Evolutionary conservation across 92 coral and sea anemone species (phyloP).

Genomic region (Epizoanthus scotinus): DNA sequence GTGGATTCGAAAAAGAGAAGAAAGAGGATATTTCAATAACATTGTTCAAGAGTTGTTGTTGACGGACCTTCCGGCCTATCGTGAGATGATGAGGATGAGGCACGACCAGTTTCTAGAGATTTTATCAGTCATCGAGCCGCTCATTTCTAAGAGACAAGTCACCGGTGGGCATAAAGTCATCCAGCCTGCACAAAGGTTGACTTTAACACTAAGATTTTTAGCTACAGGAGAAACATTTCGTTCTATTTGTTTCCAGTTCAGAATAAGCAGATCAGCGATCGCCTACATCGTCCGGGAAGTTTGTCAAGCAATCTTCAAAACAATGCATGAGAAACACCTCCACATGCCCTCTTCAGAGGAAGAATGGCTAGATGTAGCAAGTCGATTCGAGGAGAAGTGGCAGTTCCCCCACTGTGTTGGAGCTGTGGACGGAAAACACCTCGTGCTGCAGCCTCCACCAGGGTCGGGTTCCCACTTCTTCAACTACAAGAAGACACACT

Average conservation of each 20-base stretch:
- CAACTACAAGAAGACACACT: conserved; percentile 22
- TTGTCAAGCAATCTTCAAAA: conserved; percentile 11
- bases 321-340: not conserved
- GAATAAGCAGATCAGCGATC: conserved; percentile 44
- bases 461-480: conserved; percentile 18
- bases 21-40: conserved; percentile 12
- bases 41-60: conserved; percentile 20
- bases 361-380: conserved; percentile 18
- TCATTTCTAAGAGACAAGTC: conserved; percentile 1
- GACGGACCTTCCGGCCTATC: conserved; percentile 3
- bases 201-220: conserved; percentile 41
- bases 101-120: conserved; percentile 3
- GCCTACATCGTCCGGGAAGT: conserved; percentile 45
- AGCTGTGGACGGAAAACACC: conserved; percentile 15
- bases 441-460: conserved; percentile 11
- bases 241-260: conserved; percentile 49
- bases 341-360: not conserved
- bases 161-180: conserved; percentile 30
- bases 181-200: conserved; percentile 7
- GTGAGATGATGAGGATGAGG: conserved; percentile 39
- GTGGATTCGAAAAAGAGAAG: conserved; percentile 31
- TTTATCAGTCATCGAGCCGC: conserved; percentile 15
- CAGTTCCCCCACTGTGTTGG: conserved; percentile 31
- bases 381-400: conserved; percentile 18
- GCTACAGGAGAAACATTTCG: conserved; percentile 60